phyloP scores from a whole-genome alignment of 2,888 invertebrate species.

The Troglohyphantes excavatus region DNA sequence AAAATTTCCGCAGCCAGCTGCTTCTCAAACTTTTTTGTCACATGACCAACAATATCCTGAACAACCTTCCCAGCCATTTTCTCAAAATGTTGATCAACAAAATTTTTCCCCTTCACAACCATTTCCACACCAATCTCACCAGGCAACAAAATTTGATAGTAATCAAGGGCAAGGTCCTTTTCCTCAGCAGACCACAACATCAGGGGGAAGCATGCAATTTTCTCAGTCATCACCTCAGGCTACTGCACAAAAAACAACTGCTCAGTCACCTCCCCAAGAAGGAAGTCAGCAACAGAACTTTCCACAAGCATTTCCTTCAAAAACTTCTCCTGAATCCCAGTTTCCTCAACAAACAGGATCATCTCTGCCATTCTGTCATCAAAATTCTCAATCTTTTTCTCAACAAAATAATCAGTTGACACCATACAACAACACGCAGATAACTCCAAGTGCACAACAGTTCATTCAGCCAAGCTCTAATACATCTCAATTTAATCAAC shows the following conservation, averaged over 20 bases:
- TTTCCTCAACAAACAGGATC: slow-evolving; percentile 46
- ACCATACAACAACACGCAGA: slow-evolving; percentile 16
- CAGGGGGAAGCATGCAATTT: slow-evolving; percentile 43
- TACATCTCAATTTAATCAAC: slow-evolving; percentile 46
- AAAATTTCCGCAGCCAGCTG: slow-evolving; percentile 32
- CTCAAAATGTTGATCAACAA: slow-evolving; percentile 29
- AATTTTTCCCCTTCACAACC: slow-evolving; percentile 34
- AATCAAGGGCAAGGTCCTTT: slow-evolving; percentile 56
- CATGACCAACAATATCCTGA: slow-evolving; percentile 21
- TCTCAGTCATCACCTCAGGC: slow-evolving; percentile 34
- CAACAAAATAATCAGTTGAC: slow-evolving; percentile 20
- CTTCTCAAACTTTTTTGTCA: slow-evolving; percentile 44
- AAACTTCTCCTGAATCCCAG: slow-evolving; percentile 44
- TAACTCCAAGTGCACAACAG: slow-evolving; percentile 20
- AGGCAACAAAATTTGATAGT: slow-evolving; percentile 36
- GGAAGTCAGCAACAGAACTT: slow-evolving; percentile 48
- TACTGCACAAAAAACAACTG: slow-evolving; percentile 39
- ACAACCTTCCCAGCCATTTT: slow-evolving; percentile 7
- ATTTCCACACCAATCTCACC: slow-evolving; percentile 27
- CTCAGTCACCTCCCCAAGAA: slow-evolving; percentile 46
- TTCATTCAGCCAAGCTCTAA: slow-evolving; percentile 33
- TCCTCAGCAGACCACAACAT: slow-evolving; percentile 11
- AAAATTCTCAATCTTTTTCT: slow-evolving; percentile 35
- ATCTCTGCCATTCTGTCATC: slow-evolving; percentile 23
- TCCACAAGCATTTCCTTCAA: slow-evolving; percentile 29